Percentiles rank a stretch among this genome's conserved stretches.
Evolutionary conservation across 2,888 invertebrate species (phyloP).

Genomic region (Euzetes globulus): DNA sequence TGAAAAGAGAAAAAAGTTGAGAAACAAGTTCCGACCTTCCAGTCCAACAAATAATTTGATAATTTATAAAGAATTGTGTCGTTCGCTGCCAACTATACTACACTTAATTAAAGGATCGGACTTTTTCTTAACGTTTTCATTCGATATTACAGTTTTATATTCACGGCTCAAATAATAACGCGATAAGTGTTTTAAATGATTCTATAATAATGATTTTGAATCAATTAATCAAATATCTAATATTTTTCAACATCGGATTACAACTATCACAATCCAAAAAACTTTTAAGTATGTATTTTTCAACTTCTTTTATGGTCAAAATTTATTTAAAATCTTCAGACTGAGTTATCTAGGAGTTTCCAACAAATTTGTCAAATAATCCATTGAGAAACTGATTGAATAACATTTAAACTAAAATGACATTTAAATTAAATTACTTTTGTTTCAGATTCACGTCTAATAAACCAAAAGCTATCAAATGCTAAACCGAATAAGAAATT

Average conservation of each 20-base stretch:
- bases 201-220: neutral
- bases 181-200: no score
- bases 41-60: neutral
- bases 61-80: neutral
- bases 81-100: neutral
- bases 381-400: neutral
- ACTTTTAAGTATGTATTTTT: neutral
- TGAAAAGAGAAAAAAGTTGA: neutral
- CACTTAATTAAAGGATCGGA: neutral
- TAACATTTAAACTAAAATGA: neutral
- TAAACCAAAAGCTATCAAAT: conserved; percentile 13
- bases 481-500: conserved; percentile 38
- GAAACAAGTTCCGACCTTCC: neutral
- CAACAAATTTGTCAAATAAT: no score
- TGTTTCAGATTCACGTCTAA: conserved; percentile 2
- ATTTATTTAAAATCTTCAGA: neutral
- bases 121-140: no score
- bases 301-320: neutral
- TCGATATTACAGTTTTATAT: no score
- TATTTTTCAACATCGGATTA: conserved; percentile 14
- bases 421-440: neutral
- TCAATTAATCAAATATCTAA: neutral
- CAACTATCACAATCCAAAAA: neutral
- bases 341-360: no score
- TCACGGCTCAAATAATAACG: no score